phyloP scores from a whole-genome alignment of 2,888 invertebrate genomes.

The Drosophila testacea region DNA sequence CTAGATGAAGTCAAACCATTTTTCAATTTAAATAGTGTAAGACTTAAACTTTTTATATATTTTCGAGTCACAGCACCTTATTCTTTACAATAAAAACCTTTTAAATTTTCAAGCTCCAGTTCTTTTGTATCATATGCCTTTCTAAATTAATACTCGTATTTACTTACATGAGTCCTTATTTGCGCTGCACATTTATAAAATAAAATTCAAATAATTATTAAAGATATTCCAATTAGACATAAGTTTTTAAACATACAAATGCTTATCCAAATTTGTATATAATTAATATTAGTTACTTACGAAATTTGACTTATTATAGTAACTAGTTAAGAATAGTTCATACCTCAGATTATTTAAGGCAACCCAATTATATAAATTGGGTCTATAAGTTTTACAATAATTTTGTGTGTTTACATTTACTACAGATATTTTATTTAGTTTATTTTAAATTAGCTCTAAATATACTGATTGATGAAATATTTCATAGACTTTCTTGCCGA shows the following conservation, averaged over 20 bases:
- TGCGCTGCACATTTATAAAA: conserved; percentile 15
- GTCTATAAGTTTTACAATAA: neutral
- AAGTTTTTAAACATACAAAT: conserved; percentile 27
- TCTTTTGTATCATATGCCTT: conserved; percentile 32
- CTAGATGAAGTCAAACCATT: conserved; percentile 21
- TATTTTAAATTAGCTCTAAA: conserved; percentile 17
- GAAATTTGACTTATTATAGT: conserved; percentile 12
- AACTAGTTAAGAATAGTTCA: conserved; percentile 30
- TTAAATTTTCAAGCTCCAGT: conserved; percentile 2
- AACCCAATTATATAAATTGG: neutral
- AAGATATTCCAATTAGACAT: conserved; percentile 18
- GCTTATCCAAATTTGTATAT: conserved; percentile 5
- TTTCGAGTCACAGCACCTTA: conserved; percentile 37
- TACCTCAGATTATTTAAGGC: conserved; percentile 33
- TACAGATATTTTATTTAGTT: conserved; percentile 12
- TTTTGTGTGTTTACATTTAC: conserved; percentile 8
- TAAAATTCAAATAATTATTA: neutral
- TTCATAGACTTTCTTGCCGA: conserved; percentile 26
- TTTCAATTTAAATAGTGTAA: conserved; percentile 40
- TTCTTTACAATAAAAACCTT: conserved; percentile 30
- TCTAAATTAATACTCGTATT: conserved; percentile 14
- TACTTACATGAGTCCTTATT: conserved; percentile 12
- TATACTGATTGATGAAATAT: conserved; percentile 8
- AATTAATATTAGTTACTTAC: conserved; percentile 6
- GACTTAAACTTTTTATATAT: conserved; percentile 13